Conservation (phyloP, 2,888 invertebrate species). For the Andrena camellia region DNA sequence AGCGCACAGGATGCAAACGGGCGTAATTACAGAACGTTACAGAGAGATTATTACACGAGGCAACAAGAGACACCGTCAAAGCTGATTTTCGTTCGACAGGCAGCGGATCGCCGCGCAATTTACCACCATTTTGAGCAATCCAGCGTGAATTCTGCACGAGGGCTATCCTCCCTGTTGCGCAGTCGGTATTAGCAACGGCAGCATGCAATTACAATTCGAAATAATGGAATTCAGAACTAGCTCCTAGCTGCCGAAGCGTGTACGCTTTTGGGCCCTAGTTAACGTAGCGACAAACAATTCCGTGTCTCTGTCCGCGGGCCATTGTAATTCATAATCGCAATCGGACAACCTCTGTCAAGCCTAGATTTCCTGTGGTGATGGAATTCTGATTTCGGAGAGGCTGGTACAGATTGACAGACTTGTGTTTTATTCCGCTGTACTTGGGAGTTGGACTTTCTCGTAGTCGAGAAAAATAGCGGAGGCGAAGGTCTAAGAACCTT, state of each 20-base stretch:
- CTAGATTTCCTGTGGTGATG: too few species aligned
- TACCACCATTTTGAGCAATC: constrained; percentile 22
- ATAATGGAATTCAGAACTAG: constrained; percentile 42
- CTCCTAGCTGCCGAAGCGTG: not conserved
- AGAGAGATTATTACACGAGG: not conserved
- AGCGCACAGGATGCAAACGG: not conserved
- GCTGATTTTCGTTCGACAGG: not conserved
- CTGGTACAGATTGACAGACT: too few species aligned
- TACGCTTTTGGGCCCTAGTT: not conserved
- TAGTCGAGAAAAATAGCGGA: too few species aligned
- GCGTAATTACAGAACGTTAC: not conserved
- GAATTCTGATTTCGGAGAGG: too few species aligned
- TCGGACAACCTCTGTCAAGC: too few species aligned
- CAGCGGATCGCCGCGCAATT: constrained; percentile 15
- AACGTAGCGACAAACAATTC: constrained; percentile 5
- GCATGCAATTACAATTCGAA: constrained; percentile 27
- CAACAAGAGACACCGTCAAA: not conserved
- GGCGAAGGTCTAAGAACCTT: too few species aligned
- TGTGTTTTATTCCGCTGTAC: too few species aligned
- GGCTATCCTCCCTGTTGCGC: constrained; percentile 7
- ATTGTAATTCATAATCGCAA: constrained; percentile 6
- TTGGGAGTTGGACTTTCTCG: too few species aligned
- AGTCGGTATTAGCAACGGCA: constrained; percentile 20
- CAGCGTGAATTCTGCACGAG: not conserved
- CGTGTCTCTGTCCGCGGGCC: not conserved